phyloP scores from a whole-genome alignment of 30 jellyfish, hydroid and myxozoan genomes.

The Catostylus mosaicus region DNA sequence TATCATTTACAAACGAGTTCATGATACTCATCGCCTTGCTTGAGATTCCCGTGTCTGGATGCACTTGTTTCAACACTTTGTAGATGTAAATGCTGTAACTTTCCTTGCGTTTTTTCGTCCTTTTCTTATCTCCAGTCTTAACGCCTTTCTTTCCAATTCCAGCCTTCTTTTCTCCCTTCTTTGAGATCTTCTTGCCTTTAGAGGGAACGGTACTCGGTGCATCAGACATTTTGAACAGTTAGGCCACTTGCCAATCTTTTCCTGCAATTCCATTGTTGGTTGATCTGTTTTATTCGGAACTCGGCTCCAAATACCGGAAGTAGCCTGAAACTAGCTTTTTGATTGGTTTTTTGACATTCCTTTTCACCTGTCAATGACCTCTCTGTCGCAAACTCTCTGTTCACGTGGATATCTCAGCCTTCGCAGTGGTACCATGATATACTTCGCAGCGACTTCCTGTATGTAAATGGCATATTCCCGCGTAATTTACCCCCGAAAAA shows the following conservation, averaged over 20 bases:
- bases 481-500: too few relatives aligned
- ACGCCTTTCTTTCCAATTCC: conserved; percentile 76
- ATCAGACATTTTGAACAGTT: conserved; percentile 62
- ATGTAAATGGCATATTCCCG: too few relatives aligned
- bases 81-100: conserved; percentile 89
- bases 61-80: conserved; percentile 97
- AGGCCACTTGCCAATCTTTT: neutral
- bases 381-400: neutral
- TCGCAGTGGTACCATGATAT: neutral
- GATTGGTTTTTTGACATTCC: conserved; percentile 15
- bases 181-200: conserved; percentile 72
- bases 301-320: conserved; percentile 73
- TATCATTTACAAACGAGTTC: conserved; percentile 96
- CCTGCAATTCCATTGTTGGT: neutral
- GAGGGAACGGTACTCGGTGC: conserved; percentile 58
- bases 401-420: conserved; percentile 1
- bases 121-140: conserved; percentile 46
- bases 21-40: conserved; percentile 98
- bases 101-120: conserved; percentile 75
- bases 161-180: conserved; percentile 82
- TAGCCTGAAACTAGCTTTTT: conserved; percentile 43
- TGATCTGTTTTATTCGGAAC: neutral
- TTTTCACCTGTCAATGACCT: neutral
- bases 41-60: conserved; percentile 95
- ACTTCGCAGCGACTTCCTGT: too few relatives aligned